Base-by-base conservation (phyloP, 2,888 invertebrate species). In the Lamellibrachia columna region DNA sequence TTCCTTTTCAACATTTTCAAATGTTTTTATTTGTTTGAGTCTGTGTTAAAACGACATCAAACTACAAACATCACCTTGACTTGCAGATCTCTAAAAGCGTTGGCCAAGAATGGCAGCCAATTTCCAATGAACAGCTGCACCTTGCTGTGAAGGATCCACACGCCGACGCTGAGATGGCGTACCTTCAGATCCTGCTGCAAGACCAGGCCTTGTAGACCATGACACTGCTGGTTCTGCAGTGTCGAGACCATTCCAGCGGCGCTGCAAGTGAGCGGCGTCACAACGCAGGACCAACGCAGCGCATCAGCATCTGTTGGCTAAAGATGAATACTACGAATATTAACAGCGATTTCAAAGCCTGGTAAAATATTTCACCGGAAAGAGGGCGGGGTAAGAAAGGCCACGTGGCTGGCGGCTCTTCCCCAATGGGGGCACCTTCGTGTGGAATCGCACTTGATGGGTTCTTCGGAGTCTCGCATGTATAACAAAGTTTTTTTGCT, bases 61-160 rank as follows among this genome's bases (percentile, higher is more conserved):
- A 40, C 40, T 40, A 1, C 40, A 40, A 40, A 40, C 40, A 1
- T 40, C 15, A 22, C n/a, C 75, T 75, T 75, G n/a, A 22, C 75
- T 92, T 90, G 22, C 92, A 96, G 96, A 97, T 97, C 91, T 97
- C 97, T 94, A 96, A 97, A 93, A 97, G 97, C 94, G 96, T 97
- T 94, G 97, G 97, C 90, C 96, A 97, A 93, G 96, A 96, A 90
- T 98, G 98, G 98, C 96, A 97, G 94, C 97, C 97, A 15, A 94
- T 97, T 92, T 96, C 96, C 91, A 96, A 97, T 93, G 95, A 96
- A 55, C 97, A 97, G 93, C 96, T 97, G 93, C 97, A 97, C 7
- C 93, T 94, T 55, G 95, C 96, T 53, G 95, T 96, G 52, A 94
- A 95, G 92, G 95, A 95, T 93, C 94, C 94, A 53, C 93, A 94